Percentiles rank a stretch among this genome's conserved stretches.
These are phyloP conservation scores for Cydia pomonella DNA, from an alignment of 1,140 invertebrate genomes.

Conservation along the genomic window DNA sequence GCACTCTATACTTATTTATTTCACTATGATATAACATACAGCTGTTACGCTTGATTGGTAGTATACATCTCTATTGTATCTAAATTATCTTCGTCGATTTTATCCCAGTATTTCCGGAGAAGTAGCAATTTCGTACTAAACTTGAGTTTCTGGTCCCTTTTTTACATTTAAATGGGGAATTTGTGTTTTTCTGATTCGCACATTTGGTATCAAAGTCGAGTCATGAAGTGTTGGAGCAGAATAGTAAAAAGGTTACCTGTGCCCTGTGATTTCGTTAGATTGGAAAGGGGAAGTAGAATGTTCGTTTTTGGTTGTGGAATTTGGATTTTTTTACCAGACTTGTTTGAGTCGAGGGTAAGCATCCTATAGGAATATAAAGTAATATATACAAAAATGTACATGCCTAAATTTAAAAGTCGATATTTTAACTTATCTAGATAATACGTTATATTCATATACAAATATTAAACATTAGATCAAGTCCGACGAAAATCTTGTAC, in stretches of 20 bases:
- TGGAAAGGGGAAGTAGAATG: not conserved
- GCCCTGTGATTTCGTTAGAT: constrained; percentile 9
- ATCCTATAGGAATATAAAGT: too few species aligned
- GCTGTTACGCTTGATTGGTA: too few species aligned
- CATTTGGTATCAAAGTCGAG: constrained; percentile 24
- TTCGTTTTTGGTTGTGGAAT: not conserved
- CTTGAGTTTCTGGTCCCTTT: not conserved
- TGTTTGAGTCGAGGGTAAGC: not conserved
- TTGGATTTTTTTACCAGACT: not conserved
- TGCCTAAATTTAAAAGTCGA: not conserved
- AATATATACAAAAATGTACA: not conserved
- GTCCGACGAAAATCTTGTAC: too few species aligned
- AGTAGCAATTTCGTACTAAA: not conserved
- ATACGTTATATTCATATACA: too few species aligned
- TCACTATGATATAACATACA: too few species aligned
- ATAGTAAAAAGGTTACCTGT: constrained; percentile 20
- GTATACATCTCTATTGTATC: too few species aligned
- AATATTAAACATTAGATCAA: too few species aligned
- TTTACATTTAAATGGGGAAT: constrained; percentile 30
- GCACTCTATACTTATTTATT: too few species aligned
- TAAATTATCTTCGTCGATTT: not conserved
- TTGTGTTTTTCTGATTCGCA: constrained; percentile 26
- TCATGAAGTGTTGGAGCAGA: not conserved
- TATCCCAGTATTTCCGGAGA: not conserved
- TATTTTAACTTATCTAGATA: too few species aligned